phyloP scores from a whole-genome alignment of 1,140 invertebrate species.

The Drosophila yakuba region DNA sequence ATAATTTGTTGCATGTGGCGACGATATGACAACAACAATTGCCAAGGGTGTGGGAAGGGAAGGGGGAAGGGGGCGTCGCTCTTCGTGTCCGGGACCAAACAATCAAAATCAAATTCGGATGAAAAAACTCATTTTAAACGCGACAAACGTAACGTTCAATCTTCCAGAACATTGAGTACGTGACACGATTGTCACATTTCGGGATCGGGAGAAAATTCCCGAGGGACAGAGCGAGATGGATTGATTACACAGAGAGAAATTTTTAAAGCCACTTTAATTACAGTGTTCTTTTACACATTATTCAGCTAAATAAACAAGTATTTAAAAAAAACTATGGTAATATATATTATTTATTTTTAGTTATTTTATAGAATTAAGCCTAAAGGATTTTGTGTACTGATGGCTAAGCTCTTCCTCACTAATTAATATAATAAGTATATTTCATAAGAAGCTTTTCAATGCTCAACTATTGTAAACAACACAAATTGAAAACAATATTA shows the following conservation, averaged over 20 bases:
- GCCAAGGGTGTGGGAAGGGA: background rate
- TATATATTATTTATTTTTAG: no score
- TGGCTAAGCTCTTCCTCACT: no score
- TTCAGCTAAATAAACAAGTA: no score
- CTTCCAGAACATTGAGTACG: conserved; percentile 83
- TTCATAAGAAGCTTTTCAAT: no score
- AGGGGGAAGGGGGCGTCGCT: background rate
- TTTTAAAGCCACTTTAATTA: no score
- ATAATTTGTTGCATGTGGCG: conserved; percentile 74
- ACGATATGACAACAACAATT: conserved; percentile 52
- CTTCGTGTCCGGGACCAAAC: conserved; percentile 69
- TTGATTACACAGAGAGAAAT: background rate
- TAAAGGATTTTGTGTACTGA: no score
- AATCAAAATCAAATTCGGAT: conserved; percentile 81
- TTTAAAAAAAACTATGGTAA: no score
- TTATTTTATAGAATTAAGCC: no score
- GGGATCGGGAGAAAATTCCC: conserved; percentile 17
- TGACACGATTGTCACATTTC: conserved; percentile 83
- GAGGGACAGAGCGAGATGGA: conserved; percentile 3
- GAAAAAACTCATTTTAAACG: conserved; percentile 83
- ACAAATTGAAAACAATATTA: no score
- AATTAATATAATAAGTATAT: no score
- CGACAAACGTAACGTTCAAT: conserved; percentile 84
- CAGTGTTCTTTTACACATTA: no score
- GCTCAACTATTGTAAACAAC: no score